Evolutionary conservation across 2,797 vertebrate species (phyloP), one percentile per base, ranked within the genome.

Genomic region (Sphenopsis melanotis): DNA sequence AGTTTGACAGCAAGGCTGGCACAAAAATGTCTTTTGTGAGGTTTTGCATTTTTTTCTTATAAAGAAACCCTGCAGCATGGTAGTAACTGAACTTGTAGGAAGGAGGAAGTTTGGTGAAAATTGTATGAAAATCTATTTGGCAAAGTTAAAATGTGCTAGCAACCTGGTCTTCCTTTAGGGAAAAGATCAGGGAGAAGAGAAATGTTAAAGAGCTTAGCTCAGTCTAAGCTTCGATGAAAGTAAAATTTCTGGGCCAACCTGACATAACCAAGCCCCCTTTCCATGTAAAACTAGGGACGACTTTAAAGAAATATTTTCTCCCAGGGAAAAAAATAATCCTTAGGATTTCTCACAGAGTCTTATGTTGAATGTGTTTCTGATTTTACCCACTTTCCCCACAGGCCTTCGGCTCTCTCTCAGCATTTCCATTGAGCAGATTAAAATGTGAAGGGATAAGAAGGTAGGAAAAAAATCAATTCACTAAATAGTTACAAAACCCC

Each of bases 21-120:
- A 66, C 26, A 60, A 50, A 79, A 65, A 50, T 4, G 0, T 60
- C 19, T 75, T 68, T 57, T 80, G 18, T 81, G 81, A 70, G 61
- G 36, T 75, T 89, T 87, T 93, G 7, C n/a, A 69, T 9, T 30
- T 92, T 95, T 95, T 95, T 89, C n/a, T 79, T 69, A 7, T 39
- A 36, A 76, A 87, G 88, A 77, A 23, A 10, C 4, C 18, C 9
- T 71, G 32, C 37, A 63, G 4, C 1, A 4, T 86, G 78, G 34
- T 41, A 69, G 61, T 87, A 93, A 75, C 47, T 72, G 72, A 89
- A 75, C 64, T 44, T 84, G 53, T 72, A 92, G 81, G 85, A 89
- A 78, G 18, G n/a, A 86, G 50, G 36, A 84, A 94, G 47, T 93
- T 75, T 93, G 47, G 69, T 55, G 27, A 65, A 71, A 86, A 76